These are phyloP conservation scores for Bothrops jararaca DNA, from an alignment of 2,113 vertebrate genomes.

Conservation along the genomic window DNA sequence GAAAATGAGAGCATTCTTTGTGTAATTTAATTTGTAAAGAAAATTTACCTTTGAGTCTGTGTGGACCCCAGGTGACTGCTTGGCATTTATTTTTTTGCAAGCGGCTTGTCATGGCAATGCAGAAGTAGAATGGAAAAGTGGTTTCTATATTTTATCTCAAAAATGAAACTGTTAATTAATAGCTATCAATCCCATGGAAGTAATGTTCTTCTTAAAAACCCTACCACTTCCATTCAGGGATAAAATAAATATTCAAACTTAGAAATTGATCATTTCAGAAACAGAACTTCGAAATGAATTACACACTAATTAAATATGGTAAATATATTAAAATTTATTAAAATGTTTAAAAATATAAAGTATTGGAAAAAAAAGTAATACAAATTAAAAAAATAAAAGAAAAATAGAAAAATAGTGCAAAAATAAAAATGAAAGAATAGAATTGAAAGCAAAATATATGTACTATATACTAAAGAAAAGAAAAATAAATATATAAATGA, in stretches of 20 bases:
- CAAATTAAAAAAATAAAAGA: background rate
- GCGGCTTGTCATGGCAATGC: background rate
- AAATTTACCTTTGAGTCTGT: background rate
- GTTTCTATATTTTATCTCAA: slow-evolving; percentile 2
- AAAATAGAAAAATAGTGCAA: background rate
- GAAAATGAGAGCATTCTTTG: background rate
- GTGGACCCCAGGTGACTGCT: background rate
- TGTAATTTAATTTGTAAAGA: background rate
- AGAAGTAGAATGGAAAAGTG: background rate
- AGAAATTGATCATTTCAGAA: slow-evolving; percentile 47
- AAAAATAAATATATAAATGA: no score
- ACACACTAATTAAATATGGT: slow-evolving; percentile 18
- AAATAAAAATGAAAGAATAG: background rate
- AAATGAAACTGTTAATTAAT: slow-evolving; percentile 41
- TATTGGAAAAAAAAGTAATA: background rate
- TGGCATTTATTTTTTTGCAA: background rate
- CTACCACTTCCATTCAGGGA: slow-evolving; percentile 23
- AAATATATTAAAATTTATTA: background rate
- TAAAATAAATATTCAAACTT: slow-evolving; percentile 39
- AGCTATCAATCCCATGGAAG: slow-evolving; percentile 42
- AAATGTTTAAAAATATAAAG: background rate
- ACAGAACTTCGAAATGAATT: slow-evolving; percentile 35
- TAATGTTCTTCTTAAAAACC: slow-evolving; percentile 33
- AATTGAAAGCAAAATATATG: background rate
- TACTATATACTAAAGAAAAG: background rate